Evolutionary conservation across 2,797 vertebrate genomes (phyloP).

Genomic region (Cynodonichthys magdalenae): DNA sequence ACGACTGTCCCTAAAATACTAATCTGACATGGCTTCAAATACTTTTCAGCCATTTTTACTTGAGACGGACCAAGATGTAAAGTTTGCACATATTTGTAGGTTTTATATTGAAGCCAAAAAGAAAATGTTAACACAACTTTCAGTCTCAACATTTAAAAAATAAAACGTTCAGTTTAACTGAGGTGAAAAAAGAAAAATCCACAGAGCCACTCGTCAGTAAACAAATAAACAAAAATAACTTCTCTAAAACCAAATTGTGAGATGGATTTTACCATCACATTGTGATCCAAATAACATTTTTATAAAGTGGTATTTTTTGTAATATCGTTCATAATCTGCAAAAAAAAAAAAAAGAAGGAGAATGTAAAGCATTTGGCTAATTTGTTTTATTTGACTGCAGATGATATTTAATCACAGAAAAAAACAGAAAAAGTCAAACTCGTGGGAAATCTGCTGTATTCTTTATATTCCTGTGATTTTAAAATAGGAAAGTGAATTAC

Average conservation of each 20-base stretch:
- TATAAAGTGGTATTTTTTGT: constrained; percentile 45
- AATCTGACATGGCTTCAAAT: constrained; percentile 63
- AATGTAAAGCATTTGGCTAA: constrained; percentile 73
- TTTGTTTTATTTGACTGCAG: constrained; percentile 27
- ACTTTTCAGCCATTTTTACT: constrained; percentile 66
- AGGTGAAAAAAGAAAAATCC: constrained; percentile 20
- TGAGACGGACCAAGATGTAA: constrained; percentile 84
- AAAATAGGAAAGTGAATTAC: constrained; percentile 60
- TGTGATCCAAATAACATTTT: constrained; percentile 68
- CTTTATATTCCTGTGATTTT: constrained; percentile 55
- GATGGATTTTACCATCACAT: constrained; percentile 48
- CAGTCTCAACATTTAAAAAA: constrained; percentile 38
- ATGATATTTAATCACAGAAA: constrained; percentile 64
- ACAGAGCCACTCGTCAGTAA: constrained; percentile 37
- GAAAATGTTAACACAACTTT: constrained; percentile 46
- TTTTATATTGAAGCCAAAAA: constrained; percentile 70
- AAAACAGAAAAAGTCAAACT: constrained; percentile 40
- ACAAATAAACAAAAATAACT: constrained; percentile 20
- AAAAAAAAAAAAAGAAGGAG: constrained; percentile 20
- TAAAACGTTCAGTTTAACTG: constrained; percentile 27
- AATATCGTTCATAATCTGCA: constrained; percentile 54
- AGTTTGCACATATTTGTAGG: constrained; percentile 81
- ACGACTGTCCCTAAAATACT: constrained; percentile 63
- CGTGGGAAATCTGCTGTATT: constrained; percentile 71
- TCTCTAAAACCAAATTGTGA: constrained; percentile 46